Evolutionary conservation across 2,797 vertebrate species (phyloP).

Genomic region (Limnodromus scolopaceus): DNA sequence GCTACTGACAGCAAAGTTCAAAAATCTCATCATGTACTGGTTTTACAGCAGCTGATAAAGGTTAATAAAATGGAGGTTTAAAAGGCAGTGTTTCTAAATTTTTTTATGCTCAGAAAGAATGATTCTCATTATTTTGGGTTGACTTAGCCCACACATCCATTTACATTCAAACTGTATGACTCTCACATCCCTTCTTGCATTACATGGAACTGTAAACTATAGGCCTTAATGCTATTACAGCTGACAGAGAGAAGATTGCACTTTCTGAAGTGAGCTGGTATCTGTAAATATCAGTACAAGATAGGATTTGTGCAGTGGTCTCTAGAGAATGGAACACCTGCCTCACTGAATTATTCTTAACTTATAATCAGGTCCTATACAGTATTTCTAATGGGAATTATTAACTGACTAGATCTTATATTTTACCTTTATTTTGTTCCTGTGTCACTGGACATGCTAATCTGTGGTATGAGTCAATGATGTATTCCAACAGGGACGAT

Average conservation of each 20-base stretch:
- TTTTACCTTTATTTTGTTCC: neutral
- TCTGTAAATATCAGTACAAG: conserved; percentile 10
- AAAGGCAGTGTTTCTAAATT: conserved; percentile 46
- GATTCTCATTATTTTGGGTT: conserved; percentile 15
- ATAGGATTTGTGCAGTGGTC: neutral
- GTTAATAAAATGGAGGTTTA: conserved; percentile 74
- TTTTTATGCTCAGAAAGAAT: conserved; percentile 45
- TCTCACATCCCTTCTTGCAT: neutral
- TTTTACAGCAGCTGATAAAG: conserved; percentile 71
- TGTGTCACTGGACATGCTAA: neutral
- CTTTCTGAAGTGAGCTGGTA: neutral
- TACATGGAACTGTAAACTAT: neutral
- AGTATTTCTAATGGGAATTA: neutral
- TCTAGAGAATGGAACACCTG: neutral
- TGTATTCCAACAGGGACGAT: neutral
- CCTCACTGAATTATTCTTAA: neutral
- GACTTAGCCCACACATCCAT: neutral
- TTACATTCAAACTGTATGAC: neutral
- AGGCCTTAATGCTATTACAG: neutral
- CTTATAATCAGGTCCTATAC: neutral
- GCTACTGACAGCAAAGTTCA: conserved; percentile 68
- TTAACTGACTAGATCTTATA: neutral
- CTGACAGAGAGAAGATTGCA: neutral
- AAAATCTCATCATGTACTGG: conserved; percentile 55
- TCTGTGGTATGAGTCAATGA: neutral